Evolutionary conservation across 2,113 vertebrate species (phyloP), one percentile per base, ranked within the genome.

Genomic region (Lophius piscatorius): DNA sequence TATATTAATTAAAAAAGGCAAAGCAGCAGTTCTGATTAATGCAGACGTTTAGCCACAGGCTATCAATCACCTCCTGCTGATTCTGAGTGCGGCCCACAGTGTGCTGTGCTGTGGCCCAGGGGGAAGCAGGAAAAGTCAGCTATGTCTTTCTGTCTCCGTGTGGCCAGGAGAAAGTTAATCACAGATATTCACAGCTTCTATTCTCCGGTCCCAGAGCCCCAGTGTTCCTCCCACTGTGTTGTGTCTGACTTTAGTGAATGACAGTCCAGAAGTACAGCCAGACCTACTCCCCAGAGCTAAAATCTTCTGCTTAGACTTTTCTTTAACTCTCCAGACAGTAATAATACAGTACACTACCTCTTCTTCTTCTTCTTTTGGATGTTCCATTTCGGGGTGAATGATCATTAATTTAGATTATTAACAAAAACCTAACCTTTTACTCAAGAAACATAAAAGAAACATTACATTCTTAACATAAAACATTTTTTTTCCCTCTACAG

Each of bases 21-120:
- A 31, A 45, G 35, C 48, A 29, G 39, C 18, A 48, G 28, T 50
- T 64, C 62, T 45, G 75, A 75, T 33, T 49, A 70, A 71, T 28
- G 44, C 42, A 22, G 72, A 51, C 20, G 18, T 52, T 51, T 40
- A 35, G 64, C 70, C 17, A 11, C 63, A 42, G 77, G 70, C 74
- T 42, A 77, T 82, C 74, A 77, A 73, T 86, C 71, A 82, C 20
- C 76, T 17, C 65, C 59, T 57, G 69, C 74, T 73, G 69, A 60
- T 71, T 81, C 23, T 60, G 69, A 71, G 57, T 29, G 55, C 21
- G 6, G 46, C 36, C 66, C 47, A 20, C 65, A 45, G 3, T 29
- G 55, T 6, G 49, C 44, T 39, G 34, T 2, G 31, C 44, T 40
- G 40, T 44, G 38, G 48, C 70, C 54, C 14, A 11, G 46, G 49